Percentiles rank a stretch among this genome's conserved stretches.
Evolutionary conservation across 1,140 invertebrate species (phyloP).

Genomic region (Papilio dardanus): DNA sequence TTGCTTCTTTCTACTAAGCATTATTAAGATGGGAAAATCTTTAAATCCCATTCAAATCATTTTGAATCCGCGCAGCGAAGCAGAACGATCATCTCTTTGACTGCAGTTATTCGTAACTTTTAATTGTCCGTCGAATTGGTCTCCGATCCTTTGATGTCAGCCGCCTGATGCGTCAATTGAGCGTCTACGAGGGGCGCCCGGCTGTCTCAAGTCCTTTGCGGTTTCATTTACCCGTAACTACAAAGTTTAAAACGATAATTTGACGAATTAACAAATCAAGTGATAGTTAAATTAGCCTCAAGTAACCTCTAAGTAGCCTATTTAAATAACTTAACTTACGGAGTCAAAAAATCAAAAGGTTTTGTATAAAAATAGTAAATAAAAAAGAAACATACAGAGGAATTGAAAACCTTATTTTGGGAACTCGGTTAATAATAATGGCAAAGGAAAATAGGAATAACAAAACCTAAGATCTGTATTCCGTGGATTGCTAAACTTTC

Average conservation of each 20-base stretch:
- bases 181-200: constrained; percentile 3
- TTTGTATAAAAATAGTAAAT: too few species aligned
- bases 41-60: neutral
- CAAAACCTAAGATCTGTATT: too few species aligned
- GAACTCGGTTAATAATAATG: too few species aligned
- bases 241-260: constrained; percentile 19
- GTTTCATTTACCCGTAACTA: neutral
- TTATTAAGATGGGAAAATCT: neutral
- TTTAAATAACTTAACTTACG: neutral
- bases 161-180: constrained; percentile 20
- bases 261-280: neutral
- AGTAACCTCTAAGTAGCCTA: neutral
- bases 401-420: too few species aligned
- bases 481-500: too few species aligned
- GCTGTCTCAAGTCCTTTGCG: constrained; percentile 17
- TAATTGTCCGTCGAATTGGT: constrained; percentile 35
- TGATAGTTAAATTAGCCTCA: neutral
- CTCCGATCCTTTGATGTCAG: constrained; percentile 35
- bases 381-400: too few species aligned
- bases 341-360: neutral
- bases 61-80: constrained; percentile 1
- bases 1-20: too few species aligned
- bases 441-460: too few species aligned
- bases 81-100: constrained; percentile 21
- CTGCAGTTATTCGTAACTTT: constrained; percentile 36